Evolutionary conservation across 2,113 vertebrate species (phyloP).

Genomic region (Otolemur garnettii): DNA sequence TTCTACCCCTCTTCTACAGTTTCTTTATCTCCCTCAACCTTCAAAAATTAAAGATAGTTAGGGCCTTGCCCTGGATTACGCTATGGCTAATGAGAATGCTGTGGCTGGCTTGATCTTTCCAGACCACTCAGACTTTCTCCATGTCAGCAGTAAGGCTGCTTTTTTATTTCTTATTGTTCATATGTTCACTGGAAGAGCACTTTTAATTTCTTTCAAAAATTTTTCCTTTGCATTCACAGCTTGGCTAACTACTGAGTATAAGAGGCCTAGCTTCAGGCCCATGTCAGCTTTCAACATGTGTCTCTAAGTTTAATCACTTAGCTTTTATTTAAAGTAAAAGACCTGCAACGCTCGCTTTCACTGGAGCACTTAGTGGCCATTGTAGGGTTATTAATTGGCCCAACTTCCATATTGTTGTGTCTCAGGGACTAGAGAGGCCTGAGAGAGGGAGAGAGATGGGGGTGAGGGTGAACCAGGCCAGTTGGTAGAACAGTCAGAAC

Average conservation of each 20-base stretch:
- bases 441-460: neutral
- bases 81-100: neutral
- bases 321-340: neutral
- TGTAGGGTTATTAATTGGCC: neutral
- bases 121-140: neutral
- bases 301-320: neutral
- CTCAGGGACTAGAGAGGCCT: neutral
- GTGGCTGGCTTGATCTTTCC: neutral
- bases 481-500: neutral
- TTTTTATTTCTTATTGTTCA: neutral
- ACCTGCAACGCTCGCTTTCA: neutral
- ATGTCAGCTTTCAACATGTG: neutral
- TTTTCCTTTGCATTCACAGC: neutral
- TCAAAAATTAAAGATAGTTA: neutral
- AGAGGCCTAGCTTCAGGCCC: neutral
- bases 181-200: neutral
- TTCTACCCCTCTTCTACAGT: too few species aligned
- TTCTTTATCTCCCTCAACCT: neutral
- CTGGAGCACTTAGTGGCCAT: neutral
- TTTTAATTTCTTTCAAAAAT: neutral
- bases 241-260: neutral
- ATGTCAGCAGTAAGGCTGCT: neutral
- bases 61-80: neutral
- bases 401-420: neutral
- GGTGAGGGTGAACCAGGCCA: neutral